phyloP scores from a whole-genome alignment of 2,888 invertebrate genomes.

The Scaptomyza cyrtandrae region DNA sequence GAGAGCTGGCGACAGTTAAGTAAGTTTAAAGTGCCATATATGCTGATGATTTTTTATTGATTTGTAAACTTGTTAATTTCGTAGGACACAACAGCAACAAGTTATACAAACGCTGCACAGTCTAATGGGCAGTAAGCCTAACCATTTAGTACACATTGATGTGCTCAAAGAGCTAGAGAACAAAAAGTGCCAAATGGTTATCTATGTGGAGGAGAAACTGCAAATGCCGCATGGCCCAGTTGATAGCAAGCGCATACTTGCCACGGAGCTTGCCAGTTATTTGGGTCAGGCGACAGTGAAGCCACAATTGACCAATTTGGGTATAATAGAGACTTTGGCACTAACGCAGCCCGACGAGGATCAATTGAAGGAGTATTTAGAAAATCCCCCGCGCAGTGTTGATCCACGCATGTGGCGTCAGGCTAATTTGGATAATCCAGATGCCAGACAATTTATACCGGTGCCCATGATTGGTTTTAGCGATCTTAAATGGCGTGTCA shows the following conservation, averaged over 20 bases:
- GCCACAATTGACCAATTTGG: constrained; percentile 89
- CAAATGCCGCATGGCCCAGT: constrained; percentile 86
- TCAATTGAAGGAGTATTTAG: constrained; percentile 93
- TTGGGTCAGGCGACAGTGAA: constrained; percentile 90
- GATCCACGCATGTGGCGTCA: constrained; percentile 97
- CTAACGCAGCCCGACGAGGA: constrained; percentile 91
- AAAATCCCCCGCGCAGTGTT: constrained; percentile 95
- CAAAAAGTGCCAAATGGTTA: constrained; percentile 90
- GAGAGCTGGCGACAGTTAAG: constrained; percentile 92
- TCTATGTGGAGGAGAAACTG: constrained; percentile 90
- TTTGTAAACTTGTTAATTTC: constrained; percentile 35
- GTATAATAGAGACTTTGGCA: constrained; percentile 89
- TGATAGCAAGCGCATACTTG: constrained; percentile 89
- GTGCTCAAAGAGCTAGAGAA: constrained; percentile 92
- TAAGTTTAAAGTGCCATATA: constrained; percentile 79
- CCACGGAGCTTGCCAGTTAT: constrained; percentile 89
- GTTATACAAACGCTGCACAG: constrained; percentile 88
- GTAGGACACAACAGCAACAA: constrained; percentile 89
- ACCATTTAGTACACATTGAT: constrained; percentile 91
- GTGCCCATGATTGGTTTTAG: constrained; percentile 97
- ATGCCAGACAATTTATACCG: constrained; percentile 94
- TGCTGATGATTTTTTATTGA: background rate
- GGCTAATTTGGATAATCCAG: constrained; percentile 97
- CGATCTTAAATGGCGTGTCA: constrained; percentile 91
- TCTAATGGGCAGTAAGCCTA: constrained; percentile 93